Base-by-base conservation (phyloP, 2,113 vertebrate genomes). In the Cardinalis cardinalis region DNA sequence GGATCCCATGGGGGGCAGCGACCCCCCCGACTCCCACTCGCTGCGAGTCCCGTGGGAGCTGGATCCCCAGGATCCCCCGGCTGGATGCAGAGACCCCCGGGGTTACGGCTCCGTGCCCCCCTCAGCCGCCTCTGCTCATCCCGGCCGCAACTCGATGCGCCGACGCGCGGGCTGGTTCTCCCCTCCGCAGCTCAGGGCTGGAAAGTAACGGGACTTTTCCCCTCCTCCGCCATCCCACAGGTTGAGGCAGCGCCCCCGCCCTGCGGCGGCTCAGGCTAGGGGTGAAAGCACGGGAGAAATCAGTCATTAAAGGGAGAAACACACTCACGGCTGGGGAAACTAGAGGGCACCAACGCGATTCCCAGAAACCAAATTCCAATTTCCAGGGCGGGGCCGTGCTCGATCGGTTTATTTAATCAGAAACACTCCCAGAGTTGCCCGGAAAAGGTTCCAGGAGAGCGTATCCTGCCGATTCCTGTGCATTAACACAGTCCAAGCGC, bases 171-270 rank as follows among this genome's bases (percentile, higher is more conserved):
- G 29, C n/a, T 5, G 53, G 4, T 11, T 55, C 49, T 32, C n/a
- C 40, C n/a, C 40, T 26, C 40, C 3, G 16, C 31, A 4, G 31
- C 9, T 0, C 34, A 0, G 31, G 5, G 20, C 0, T 6, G 1
- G 13, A 40, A 65, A n/a, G 31, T 32, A 53, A 1, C 3, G 12
- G 28, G 7, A 20, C 9, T 10, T 38, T 7, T 12, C 0, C 14
- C 34, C 20, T 58, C 21, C 13, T 18, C 14, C 25, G 34, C 17
- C 53, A 9, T 59, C 18, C 49, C 55, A 3, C 36, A 6, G 26
- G 18, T 4, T 13, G 68, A 41, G 84, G 49, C 60, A 28, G 56
- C 16, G 18, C 48, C 63, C 49, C n/a, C 53, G 26, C 76, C 84
- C 88, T 4, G 17, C 70, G 32, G 55, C 24, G 1, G 61, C 32